These are phyloP conservation scores for Rotaria macrura DNA, from an alignment of 2,888 invertebrate genomes.

Conservation along the genomic window DNA sequence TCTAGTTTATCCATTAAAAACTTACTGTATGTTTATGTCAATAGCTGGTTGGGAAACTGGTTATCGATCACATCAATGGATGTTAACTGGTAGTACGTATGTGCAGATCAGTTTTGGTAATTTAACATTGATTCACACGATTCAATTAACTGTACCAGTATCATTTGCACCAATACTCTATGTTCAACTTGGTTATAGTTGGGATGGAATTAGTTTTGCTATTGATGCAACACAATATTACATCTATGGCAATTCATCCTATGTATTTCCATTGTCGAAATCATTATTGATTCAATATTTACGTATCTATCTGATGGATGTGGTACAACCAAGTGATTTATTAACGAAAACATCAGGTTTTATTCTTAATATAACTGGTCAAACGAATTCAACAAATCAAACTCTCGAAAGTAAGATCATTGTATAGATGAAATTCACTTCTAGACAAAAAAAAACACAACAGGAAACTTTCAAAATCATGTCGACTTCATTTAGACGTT, in stretches of 20 bases:
- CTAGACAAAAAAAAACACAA: background rate
- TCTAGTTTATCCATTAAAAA: background rate
- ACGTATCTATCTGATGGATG: constrained; percentile 29
- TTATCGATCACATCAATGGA: constrained; percentile 28
- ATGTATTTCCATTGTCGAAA: background rate
- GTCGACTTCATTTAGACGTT: background rate
- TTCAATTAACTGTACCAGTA: background rate
- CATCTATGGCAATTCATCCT: background rate
- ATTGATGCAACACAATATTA: background rate
- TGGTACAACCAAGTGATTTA: constrained; percentile 14
- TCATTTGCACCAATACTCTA: background rate
- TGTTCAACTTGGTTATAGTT: constrained; percentile 21
- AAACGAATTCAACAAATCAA: background rate
- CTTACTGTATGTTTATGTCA: background rate
- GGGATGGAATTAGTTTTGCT: constrained; percentile 22
- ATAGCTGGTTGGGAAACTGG: constrained; percentile 26
- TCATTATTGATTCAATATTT: background rate
- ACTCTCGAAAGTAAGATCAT: background rate
- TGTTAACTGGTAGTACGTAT: constrained; percentile 10
- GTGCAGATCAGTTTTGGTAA: constrained; percentile 25
- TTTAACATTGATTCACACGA: background rate
- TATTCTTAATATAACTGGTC: constrained; percentile 19
- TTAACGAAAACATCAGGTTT: constrained; percentile 24
- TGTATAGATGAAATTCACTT: background rate
- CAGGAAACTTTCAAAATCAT: background rate